Evolutionary conservation across 2,113 vertebrate species (phyloP).

Genomic region (Ascaphus truei): DNA sequence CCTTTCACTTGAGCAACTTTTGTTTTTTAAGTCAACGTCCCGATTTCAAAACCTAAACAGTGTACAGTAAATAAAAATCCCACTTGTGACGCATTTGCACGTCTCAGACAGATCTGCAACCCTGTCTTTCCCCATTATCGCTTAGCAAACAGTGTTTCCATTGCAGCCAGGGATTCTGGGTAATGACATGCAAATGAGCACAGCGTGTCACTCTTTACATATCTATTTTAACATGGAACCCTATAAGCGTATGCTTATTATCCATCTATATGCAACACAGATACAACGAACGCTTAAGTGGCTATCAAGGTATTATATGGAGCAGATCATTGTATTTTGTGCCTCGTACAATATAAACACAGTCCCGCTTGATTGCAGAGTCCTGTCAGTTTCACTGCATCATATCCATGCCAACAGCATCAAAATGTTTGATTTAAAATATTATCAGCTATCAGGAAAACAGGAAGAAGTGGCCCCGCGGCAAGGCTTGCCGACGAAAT

Average conservation of each 20-base stretch:
- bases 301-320: background rate
- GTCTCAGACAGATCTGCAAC: too few relatives aligned
- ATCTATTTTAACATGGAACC: background rate
- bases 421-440: constrained; percentile 20
- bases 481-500: background rate
- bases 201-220: background rate
- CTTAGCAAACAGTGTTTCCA: too few relatives aligned
- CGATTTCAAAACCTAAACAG: too few relatives aligned
- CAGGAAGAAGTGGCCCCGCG: background rate
- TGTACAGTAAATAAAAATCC: too few relatives aligned
- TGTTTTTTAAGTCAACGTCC: too few relatives aligned
- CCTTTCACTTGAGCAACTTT: too few relatives aligned
- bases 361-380: background rate
- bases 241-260: background rate
- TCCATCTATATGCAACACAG: background rate
- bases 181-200: background rate
- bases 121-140: too few relatives aligned
- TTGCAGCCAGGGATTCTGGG: background rate
- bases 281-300: background rate
- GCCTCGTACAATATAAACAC: background rate
- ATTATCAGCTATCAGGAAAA: constrained; percentile 20
- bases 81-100: too few relatives aligned
- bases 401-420: background rate
- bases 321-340: background rate
- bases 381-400: background rate